A percentile compares a stretch with the other conserved stretches of the same genome.
Conservation (phyloP, 2,113 vertebrate genomes). For the Pogonocichla stellata region DNA sequence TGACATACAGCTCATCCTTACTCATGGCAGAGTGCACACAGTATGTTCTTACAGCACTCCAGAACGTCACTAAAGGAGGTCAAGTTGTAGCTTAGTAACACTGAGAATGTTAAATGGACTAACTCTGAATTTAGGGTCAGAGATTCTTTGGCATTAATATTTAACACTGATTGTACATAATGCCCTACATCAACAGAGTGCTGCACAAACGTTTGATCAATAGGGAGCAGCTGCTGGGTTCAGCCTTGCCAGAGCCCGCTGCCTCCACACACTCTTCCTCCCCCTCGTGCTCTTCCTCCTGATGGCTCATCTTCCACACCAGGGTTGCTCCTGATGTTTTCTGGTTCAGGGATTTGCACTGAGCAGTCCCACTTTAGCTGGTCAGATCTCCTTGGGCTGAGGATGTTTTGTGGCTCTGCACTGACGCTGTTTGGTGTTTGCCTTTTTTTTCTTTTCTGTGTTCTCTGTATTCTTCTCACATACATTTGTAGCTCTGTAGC, state of each 20-base stretch:
- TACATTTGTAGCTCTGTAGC: neutral
- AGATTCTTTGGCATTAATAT: slow-evolving; percentile 21
- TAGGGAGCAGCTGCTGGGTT: neutral
- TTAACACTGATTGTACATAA: neutral
- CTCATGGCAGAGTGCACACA: neutral
- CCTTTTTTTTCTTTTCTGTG: too few species aligned
- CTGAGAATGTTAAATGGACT: neutral
- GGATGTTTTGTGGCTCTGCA: neutral
- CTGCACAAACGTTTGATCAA: slow-evolving; percentile 2
- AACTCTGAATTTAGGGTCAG: neutral
- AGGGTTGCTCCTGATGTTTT: neutral
- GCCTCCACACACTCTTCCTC: neutral
- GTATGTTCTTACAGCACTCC: neutral
- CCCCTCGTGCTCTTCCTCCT: neutral
- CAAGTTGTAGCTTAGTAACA: neutral
- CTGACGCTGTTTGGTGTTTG: too few species aligned
- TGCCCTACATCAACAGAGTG: neutral
- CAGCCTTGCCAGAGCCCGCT: neutral
- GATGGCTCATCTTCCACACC: neutral
- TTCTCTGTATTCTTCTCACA: neutral
- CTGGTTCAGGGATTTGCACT: neutral
- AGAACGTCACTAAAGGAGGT: neutral
- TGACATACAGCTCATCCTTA: neutral
- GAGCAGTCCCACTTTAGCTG: neutral
- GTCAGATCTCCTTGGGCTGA: neutral